Conservation (phyloP, 1,140 invertebrate genomes). For the Drosophila parvula region DNA sequence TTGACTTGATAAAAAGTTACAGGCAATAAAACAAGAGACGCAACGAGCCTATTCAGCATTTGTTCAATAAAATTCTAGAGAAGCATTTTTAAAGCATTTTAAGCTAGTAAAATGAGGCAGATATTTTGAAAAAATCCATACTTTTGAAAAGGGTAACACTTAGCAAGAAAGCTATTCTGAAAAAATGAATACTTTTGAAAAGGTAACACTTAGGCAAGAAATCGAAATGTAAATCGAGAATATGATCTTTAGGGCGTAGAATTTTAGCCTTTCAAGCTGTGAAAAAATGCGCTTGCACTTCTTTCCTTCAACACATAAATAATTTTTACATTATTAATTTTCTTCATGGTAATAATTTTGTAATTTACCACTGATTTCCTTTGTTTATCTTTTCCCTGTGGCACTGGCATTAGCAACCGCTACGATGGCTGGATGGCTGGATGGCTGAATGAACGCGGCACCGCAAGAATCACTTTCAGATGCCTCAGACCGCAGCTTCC, state of each 20-base stretch:
- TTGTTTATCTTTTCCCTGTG: constrained; percentile 35
- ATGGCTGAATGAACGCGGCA: constrained; percentile 18
- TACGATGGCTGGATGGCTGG: constrained; percentile 4
- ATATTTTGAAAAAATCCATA: neutral
- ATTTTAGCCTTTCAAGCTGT: neutral
- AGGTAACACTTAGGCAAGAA: neutral
- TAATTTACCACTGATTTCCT: constrained; percentile 33
- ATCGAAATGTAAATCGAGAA: neutral
- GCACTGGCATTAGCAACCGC: constrained; percentile 30
- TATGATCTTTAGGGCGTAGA: too few relatives aligned
- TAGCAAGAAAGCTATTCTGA: neutral
- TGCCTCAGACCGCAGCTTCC: constrained; percentile 46
- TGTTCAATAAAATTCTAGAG: neutral
- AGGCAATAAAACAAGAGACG: neutral
- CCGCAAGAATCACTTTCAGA: constrained; percentile 49
- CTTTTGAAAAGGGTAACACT: neutral
- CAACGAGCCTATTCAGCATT: neutral
- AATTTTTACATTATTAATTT: constrained; percentile 28
- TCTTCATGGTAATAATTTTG: constrained; percentile 28
- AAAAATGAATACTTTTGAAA: neutral
- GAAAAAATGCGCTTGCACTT: neutral
- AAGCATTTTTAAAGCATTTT: neutral
- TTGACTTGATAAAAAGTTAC: constrained; percentile 16
- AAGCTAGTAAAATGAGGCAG: too few relatives aligned
- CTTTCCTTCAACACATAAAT: constrained; percentile 3